Evolutionary conservation across 1,140 invertebrate species (phyloP), one percentile per base, ranked within the genome.

Genomic region (Heliothis subflexa): DNA sequence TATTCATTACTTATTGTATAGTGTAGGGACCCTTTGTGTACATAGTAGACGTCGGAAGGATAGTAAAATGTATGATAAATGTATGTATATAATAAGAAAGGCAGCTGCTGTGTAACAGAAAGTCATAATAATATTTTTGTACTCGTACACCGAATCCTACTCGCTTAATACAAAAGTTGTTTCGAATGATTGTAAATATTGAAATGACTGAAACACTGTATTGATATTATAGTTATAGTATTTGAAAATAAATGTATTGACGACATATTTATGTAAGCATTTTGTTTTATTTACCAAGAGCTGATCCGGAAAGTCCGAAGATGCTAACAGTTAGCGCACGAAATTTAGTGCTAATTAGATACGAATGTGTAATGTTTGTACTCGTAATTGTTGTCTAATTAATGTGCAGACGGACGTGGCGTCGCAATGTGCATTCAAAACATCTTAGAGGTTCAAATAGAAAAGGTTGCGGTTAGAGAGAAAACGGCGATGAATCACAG

Each of bases 191-290:
- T 83, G 79, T 84, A 78, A 78, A 80, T 84, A 84, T 62, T 68
- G 74, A 66, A 77, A 66, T 79, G 72, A 84, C 78, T 82, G 80
- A 82, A 78, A 79, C 77, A 75, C 55, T 84, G 78, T 73, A 84
- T 74, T 81, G 83, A 84, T 80, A 84, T 81, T 84, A 81, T 74
- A 50, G 54, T 62, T 40, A 9, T 71, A 59, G 40, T 40, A 75
- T 75, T 75, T 76, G 61, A 78, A 45, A 84, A 81, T 80, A 84
- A 81, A 80, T 78, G 59, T 80, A 80, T 78, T 76, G 21, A 80
- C 49, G 73, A 79, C 61, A 54, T 78, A 78, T 52, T 71, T 62
- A 71, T 61, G 66, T 71, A 59, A 25, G 25, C 9, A 52, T 61
- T 50, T 78, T 16, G 68, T 77, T 77, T 77, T 47, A 77, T 77